Conservation (phyloP, 2,113 vertebrate genomes). For the Cynocephalus volans region DNA sequence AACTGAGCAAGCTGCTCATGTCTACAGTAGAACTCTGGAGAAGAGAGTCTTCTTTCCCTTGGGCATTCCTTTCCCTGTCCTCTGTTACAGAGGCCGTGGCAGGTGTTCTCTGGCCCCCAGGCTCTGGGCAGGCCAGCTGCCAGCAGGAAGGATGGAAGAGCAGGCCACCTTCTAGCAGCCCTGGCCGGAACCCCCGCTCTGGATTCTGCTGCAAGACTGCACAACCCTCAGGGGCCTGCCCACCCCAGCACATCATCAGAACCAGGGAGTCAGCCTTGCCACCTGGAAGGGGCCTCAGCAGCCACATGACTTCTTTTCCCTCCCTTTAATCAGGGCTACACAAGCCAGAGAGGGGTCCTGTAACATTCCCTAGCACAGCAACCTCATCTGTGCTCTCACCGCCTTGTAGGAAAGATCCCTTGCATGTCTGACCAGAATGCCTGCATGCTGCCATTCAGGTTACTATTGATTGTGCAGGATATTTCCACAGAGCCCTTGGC, state of each 20-base stretch:
- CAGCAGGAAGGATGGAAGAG: background rate
- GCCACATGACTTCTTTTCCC: background rate
- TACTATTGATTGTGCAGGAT: fast-evolving
- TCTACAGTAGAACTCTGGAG: background rate
- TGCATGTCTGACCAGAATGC: background rate
- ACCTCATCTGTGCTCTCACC: too few relatives aligned
- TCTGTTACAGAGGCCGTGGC: background rate
- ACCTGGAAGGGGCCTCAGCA: background rate
- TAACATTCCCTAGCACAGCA: fast-evolving
- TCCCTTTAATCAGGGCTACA: fast-evolving
- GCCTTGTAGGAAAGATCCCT: too few relatives aligned
- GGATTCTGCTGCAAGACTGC: fast-evolving
- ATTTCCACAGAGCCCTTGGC: background rate
- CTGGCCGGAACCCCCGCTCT: background rate
- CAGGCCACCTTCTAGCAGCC: too few relatives aligned
- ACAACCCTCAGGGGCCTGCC: fast-evolving
- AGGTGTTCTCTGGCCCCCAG: background rate
- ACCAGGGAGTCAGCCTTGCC: background rate
- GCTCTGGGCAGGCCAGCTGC: background rate
- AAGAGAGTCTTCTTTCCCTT: background rate
- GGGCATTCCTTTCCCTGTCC: background rate
- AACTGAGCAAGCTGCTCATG: too few relatives aligned
- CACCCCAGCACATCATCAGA: background rate
- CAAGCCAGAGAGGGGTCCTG: background rate
- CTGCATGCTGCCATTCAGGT: fast-evolving